These are phyloP conservation scores for Achlya flavicornis DNA, from an alignment of 2,888 invertebrate genomes.

Conservation along the genomic window DNA sequence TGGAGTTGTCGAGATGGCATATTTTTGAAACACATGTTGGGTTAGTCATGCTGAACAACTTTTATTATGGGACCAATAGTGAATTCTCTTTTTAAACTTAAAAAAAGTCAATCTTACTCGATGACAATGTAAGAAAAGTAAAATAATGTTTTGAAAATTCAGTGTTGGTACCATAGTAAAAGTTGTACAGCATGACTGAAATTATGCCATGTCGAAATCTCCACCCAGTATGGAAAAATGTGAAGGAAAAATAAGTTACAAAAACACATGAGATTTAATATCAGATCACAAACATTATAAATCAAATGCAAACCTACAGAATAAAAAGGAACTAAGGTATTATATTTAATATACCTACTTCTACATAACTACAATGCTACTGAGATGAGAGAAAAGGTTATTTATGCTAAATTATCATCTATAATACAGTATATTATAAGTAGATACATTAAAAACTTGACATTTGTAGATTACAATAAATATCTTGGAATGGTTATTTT, in stretches of 20 bases:
- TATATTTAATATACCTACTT: background rate
- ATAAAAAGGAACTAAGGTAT: background rate
- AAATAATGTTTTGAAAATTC: no score
- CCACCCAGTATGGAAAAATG: no score
- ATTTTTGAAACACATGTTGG: no score
- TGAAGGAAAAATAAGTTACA: background rate
- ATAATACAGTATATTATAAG: background rate
- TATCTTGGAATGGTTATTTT: slow-evolving; percentile 9
- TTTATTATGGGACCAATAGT: no score
- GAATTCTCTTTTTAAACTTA: no score
- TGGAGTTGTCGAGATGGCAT: no score
- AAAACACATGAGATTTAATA: slow-evolving; percentile 4
- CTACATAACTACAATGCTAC: slow-evolving; percentile 4
- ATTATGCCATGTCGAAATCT: no score
- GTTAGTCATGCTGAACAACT: no score
- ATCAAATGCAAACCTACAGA: background rate
- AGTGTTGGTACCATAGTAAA: no score
- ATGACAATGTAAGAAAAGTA: no score
- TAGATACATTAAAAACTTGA: slow-evolving; percentile 1
- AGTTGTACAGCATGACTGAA: no score
- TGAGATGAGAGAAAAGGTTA: background rate
- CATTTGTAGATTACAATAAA: slow-evolving; percentile 8
- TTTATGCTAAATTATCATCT: background rate
- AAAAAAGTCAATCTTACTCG: no score
- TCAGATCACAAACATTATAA: background rate